A percentile compares a stretch with the other conserved stretches of the same genome.
Evolutionary conservation across 2,797 vertebrate genomes (phyloP).

Genomic region (Sylvilagus floridanus): DNA sequence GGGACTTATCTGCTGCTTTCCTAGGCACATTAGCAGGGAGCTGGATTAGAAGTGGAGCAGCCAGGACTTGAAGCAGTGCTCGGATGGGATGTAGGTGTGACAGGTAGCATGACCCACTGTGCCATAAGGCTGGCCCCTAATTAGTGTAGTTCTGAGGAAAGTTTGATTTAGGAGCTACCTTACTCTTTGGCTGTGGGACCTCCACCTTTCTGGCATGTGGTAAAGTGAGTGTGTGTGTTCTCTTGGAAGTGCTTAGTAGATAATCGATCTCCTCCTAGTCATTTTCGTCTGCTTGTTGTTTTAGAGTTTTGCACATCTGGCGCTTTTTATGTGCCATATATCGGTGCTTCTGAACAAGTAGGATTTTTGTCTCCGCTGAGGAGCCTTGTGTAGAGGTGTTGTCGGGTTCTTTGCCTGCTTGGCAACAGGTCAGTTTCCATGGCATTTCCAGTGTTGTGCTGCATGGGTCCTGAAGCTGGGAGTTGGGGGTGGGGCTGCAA

Average conservation of each 20-base stretch:
- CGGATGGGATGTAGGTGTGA: no score
- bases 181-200: not conserved
- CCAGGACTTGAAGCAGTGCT: no score
- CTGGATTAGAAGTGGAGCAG: no score
- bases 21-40: no score
- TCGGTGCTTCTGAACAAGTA: not conserved
- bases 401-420: not conserved
- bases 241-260: not conserved
- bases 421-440: slow-evolving; percentile 37
- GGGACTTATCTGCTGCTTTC: no score
- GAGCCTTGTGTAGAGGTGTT: not conserved
- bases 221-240: not conserved
- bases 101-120: no score
- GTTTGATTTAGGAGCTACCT: not conserved
- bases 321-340: not conserved
- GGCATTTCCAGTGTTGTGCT: not conserved
- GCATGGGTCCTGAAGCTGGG: not conserved
- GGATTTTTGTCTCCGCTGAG: not conserved
- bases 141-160: not conserved
- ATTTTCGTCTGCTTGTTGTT: slow-evolving; percentile 16
- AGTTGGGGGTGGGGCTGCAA: not conserved
- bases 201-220: not conserved
- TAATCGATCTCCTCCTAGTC: not conserved
- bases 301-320: slow-evolving; percentile 12
- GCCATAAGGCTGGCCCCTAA: not conserved